Evolutionary conservation across 2,113 vertebrate genomes (phyloP).

Genomic region (Casuarius casuarius): DNA sequence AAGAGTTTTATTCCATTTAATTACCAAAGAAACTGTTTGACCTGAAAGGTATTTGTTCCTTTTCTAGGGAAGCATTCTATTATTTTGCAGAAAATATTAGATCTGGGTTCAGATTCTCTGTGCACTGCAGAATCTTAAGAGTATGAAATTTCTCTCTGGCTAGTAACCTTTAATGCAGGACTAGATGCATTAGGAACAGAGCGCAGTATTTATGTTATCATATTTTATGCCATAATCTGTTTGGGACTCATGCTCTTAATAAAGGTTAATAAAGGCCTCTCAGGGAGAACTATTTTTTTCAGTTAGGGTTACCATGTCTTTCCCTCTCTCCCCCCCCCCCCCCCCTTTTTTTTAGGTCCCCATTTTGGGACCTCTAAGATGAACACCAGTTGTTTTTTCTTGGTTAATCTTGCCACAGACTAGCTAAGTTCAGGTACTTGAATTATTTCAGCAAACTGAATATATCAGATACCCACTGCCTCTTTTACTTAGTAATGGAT

Average conservation of each 20-base stretch:
- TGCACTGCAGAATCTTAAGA: background rate
- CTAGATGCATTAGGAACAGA: background rate
- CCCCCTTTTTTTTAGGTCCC: background rate
- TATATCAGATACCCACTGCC: background rate
- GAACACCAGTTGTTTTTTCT: background rate
- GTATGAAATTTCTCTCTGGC: background rate
- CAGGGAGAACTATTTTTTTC: background rate
- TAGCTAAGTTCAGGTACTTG: background rate
- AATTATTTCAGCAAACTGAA: slow-evolving; percentile 11
- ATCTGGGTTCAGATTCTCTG: background rate
- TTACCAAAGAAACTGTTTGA: background rate
- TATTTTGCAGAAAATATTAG: background rate
- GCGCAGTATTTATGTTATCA: background rate
- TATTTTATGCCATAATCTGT: background rate
- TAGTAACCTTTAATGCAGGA: background rate
- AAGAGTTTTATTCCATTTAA: background rate
- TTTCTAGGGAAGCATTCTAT: background rate
- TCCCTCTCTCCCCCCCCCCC: too few species aligned
- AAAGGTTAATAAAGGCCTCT: background rate
- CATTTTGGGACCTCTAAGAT: background rate
- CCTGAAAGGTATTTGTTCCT: background rate
- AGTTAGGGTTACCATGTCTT: background rate
- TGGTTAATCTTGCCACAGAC: background rate
- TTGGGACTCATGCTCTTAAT: background rate
- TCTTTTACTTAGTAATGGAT: background rate